Evolutionary conservation across 2,113 vertebrate species (phyloP).

Genomic region (Notechis scutatus): DNA sequence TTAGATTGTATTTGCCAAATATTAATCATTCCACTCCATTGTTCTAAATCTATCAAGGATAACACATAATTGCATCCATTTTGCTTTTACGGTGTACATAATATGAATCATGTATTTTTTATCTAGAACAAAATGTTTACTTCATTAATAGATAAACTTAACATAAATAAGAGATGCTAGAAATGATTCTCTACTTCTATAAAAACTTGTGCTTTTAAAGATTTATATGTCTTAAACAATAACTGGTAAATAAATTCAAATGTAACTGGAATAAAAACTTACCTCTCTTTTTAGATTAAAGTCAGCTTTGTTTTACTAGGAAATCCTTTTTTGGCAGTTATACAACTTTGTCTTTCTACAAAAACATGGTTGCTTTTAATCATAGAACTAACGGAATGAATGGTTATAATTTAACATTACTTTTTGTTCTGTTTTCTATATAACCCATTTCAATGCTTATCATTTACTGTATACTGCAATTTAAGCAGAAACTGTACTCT

Average conservation of each 20-base stretch:
- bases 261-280: slow-evolving; percentile 18
- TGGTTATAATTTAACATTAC: slow-evolving; percentile 53
- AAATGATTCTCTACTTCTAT: neutral
- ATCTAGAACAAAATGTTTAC: neutral
- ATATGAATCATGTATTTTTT: neutral
- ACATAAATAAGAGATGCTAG: neutral
- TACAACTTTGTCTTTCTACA: slow-evolving; percentile 61
- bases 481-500: slow-evolving; percentile 35
- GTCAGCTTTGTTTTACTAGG: slow-evolving; percentile 46
- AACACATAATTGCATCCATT: neutral
- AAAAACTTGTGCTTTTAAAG: neutral
- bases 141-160: neutral
- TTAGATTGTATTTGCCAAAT: neutral
- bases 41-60: neutral
- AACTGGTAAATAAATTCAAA: neutral
- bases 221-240: neutral
- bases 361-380: slow-evolving; percentile 58
- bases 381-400: slow-evolving; percentile 55
- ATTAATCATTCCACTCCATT: neutral
- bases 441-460: slow-evolving; percentile 54
- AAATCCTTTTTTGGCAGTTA: slow-evolving; percentile 59
- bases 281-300: slow-evolving; percentile 27
- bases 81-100: neutral
- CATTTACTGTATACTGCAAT: slow-evolving; percentile 54
- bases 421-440: slow-evolving; percentile 62